Conservation (phyloP, 2,888 invertebrate genomes). For the Stramonita haemastoma region DNA sequence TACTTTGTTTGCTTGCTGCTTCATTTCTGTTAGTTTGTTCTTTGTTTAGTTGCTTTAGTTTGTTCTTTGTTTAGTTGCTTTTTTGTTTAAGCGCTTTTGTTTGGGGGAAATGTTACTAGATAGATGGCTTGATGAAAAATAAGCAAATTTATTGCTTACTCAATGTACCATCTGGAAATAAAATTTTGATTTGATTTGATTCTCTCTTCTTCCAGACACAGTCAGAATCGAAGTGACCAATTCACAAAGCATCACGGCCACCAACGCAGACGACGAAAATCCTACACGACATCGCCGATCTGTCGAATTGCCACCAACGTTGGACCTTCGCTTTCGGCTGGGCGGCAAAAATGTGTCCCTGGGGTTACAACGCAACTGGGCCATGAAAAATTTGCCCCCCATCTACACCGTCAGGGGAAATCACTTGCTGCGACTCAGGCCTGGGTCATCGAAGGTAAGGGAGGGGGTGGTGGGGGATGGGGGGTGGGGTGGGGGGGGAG, state of each 20-base stretch:
- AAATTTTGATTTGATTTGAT: too few species aligned
- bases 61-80: too few species aligned
- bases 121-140: too few species aligned
- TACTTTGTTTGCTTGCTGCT: too few species aligned
- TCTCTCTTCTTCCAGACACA: not conserved
- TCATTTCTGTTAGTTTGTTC: too few species aligned
- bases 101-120: too few species aligned
- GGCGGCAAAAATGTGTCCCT: conserved; percentile 5
- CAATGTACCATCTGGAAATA: too few species aligned
- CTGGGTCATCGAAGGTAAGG: not conserved
- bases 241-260: not conserved
- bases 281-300: not conserved
- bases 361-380: not conserved
- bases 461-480: not conserved
- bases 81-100: too few species aligned
- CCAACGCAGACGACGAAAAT: too few species aligned
- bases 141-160: too few species aligned
- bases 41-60: too few species aligned
- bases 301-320: conserved; percentile 4
- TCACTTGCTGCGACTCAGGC: not conserved
- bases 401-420: not conserved
- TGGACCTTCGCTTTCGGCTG: conserved; percentile 20
- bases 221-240: not conserved
- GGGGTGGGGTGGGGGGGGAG: too few species aligned
- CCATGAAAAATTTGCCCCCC: conserved; percentile 6